Evolutionary conservation across 1,140 invertebrate species (phyloP).

Genomic region (Antheraea pernyi): DNA sequence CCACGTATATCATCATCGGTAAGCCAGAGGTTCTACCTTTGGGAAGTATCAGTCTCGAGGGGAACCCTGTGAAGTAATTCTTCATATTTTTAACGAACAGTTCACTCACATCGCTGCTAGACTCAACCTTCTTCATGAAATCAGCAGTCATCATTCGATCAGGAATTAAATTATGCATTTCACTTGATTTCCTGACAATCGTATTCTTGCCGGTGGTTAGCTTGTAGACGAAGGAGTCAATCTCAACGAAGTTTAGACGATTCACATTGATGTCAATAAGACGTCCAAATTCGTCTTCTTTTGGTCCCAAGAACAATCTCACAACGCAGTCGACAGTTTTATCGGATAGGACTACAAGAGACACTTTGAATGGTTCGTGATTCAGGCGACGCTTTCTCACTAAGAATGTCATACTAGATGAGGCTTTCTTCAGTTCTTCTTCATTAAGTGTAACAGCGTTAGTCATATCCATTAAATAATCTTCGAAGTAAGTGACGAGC

Average conservation of each 20-base stretch:
- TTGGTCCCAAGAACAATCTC: slow-evolving; percentile 85
- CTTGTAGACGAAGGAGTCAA: slow-evolving; percentile 80
- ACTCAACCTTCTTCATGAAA: slow-evolving; percentile 62
- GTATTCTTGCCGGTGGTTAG: slow-evolving; percentile 80
- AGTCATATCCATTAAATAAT: slow-evolving; percentile 78
- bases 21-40: slow-evolving; percentile 82
- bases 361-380: slow-evolving; percentile 84
- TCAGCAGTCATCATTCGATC: slow-evolving; percentile 70
- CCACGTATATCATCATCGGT: slow-evolving; percentile 80
- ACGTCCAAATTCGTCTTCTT: slow-evolving; percentile 78
- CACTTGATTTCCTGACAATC: slow-evolving; percentile 76
- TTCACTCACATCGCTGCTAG: slow-evolving; percentile 48
- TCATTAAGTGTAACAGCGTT: slow-evolving; percentile 71
- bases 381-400: slow-evolving; percentile 81
- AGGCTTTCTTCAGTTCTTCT: slow-evolving; percentile 60
- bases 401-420: slow-evolving; percentile 70
- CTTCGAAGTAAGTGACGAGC: slow-evolving; percentile 80
- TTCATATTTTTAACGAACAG: slow-evolving; percentile 45
- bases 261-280: slow-evolving; percentile 75
- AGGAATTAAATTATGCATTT: slow-evolving; percentile 76
- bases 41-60: slow-evolving; percentile 81
- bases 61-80: slow-evolving; percentile 80
- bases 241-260: slow-evolving; percentile 77
- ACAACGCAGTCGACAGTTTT: slow-evolving; percentile 79
- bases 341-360: slow-evolving; percentile 80